Evolutionary conservation across 2,888 invertebrate species (phyloP).

Genomic region (Lottia gigantea): DNA sequence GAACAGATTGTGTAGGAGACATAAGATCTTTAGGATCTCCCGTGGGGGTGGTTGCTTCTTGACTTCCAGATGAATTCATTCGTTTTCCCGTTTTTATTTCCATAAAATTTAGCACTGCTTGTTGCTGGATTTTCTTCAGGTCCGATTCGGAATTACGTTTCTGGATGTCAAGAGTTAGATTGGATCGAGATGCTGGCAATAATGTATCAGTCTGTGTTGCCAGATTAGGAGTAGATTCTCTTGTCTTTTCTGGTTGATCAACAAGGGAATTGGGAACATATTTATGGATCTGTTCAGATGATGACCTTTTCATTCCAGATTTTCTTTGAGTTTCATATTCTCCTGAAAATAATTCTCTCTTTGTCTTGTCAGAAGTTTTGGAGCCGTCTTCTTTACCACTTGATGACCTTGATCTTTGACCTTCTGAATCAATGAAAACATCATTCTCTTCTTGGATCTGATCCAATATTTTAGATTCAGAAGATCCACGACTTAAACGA

Average conservation of each 20-base stretch:
- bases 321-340: background rate
- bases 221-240: background rate
- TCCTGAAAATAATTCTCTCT: background rate
- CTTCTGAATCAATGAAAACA: background rate
- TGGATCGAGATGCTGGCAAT: background rate
- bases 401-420: background rate
- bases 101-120: slow-evolving; percentile 83
- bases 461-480: slow-evolving; percentile 41
- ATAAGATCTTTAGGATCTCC: slow-evolving; percentile 26
- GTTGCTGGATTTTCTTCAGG: slow-evolving; percentile 84
- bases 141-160: slow-evolving; percentile 73
- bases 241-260: background rate
- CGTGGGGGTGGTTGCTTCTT: slow-evolving; percentile 8
- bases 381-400: background rate
- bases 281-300: slow-evolving; percentile 48
- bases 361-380: background rate
- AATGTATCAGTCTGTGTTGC: background rate
- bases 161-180: background rate
- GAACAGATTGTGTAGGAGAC: slow-evolving; percentile 30
- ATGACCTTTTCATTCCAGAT: slow-evolving; percentile 41
- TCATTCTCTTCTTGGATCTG: slow-evolving; percentile 49
- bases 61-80: slow-evolving; percentile 12
- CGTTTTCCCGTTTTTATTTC: slow-evolving; percentile 74
- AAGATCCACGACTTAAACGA: slow-evolving; percentile 12
- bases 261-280: background rate